phyloP scores from a whole-genome alignment of 2,888 invertebrate species.

The Aquatica leii region DNA sequence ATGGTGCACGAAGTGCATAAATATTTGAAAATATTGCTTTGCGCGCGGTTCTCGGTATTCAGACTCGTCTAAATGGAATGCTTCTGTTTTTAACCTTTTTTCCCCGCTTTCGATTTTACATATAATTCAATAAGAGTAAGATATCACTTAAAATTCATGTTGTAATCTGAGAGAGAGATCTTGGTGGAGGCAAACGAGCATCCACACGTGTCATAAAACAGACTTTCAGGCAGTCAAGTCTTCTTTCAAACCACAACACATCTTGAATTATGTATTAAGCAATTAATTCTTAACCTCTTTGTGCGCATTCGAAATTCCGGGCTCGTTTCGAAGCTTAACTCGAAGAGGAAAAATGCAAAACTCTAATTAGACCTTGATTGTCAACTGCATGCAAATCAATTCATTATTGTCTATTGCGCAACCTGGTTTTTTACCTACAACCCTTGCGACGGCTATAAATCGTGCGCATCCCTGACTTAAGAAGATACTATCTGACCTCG shows the following conservation, averaged over 20 bases:
- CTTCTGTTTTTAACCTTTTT: too few relatives aligned
- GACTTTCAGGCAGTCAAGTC: too few relatives aligned
- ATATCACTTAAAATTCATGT: constrained; percentile 35
- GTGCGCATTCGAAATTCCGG: too few relatives aligned
- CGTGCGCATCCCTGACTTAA: constrained; percentile 54
- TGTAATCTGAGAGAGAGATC: constrained; percentile 27
- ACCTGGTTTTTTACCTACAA: constrained; percentile 37
- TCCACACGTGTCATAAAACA: constrained; percentile 33
- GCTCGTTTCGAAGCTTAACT: too few relatives aligned
- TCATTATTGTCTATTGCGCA: constrained; percentile 10
- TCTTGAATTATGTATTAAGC: constrained; percentile 39
- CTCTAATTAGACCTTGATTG: too few relatives aligned
- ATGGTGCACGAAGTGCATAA: constrained; percentile 56
- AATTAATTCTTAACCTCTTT: constrained; percentile 39
- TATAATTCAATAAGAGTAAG: constrained; percentile 26
- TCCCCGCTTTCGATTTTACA: not conserved
- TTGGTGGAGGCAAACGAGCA: too few relatives aligned
- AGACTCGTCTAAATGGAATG: not conserved
- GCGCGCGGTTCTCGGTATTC: constrained; percentile 10
- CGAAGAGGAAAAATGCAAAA: too few relatives aligned
- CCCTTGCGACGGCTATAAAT: constrained; percentile 59
- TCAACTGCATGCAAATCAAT: not conserved
- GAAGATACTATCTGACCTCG: constrained; percentile 56
- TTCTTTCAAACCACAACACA: constrained; percentile 19
- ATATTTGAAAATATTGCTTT: constrained; percentile 41